Conservation (phyloP, 2,888 invertebrate genomes). For the Heliconius ethilla region DNA sequence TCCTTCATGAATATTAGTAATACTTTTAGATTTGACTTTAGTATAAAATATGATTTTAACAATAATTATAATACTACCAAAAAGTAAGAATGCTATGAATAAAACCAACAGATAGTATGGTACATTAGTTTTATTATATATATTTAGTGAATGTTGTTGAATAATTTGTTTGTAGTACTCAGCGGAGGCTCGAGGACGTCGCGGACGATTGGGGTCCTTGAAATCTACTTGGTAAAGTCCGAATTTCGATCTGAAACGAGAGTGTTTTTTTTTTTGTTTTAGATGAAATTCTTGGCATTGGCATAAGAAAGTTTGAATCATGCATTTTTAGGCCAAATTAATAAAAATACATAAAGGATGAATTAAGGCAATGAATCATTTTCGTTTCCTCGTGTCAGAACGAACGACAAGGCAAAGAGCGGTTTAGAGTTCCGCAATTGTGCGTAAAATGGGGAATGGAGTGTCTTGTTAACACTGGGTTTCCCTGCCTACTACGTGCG, state of each 20-base stretch:
- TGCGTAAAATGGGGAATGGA: too few species aligned
- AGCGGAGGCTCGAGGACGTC: neutral
- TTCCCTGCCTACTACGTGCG: too few species aligned
- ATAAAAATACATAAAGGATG: too few species aligned
- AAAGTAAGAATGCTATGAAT: neutral
- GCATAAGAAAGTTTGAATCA: too few species aligned
- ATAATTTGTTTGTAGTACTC: neutral
- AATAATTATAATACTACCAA: neutral
- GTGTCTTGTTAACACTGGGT: too few species aligned
- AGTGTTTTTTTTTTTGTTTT: too few species aligned
- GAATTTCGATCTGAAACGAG: neutral
- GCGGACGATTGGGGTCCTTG: neutral
- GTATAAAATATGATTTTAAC: neutral
- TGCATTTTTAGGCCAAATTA: too few species aligned
- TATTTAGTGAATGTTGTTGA: constrained; percentile 4
- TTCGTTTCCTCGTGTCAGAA: too few species aligned
- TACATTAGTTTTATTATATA: neutral
- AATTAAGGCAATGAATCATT: too few species aligned
- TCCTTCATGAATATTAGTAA: neutral
- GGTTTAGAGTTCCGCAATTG: too few species aligned
- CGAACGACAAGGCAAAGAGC: too few species aligned
- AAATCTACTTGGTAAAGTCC: constrained; percentile 8
- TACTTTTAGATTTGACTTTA: neutral
- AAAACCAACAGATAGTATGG: constrained; percentile 18
- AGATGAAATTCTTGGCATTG: too few species aligned